Percentiles rank a stretch among this genome's conserved stretches.
Conservation (phyloP, 1,140 invertebrate species). For the Rhynchophorus ferrugineus region DNA sequence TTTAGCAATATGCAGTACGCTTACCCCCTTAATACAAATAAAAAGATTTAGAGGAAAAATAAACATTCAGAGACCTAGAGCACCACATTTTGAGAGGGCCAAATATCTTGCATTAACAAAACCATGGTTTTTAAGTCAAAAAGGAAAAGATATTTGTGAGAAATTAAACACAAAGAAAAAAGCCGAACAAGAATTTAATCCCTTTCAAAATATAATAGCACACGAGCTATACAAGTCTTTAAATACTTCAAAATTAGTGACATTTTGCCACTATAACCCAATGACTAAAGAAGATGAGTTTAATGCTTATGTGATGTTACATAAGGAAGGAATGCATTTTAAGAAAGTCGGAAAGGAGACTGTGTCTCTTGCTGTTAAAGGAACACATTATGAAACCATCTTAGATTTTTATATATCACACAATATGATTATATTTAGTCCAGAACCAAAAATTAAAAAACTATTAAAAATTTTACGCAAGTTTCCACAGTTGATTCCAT, state of each 20-base stretch:
- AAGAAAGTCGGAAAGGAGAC: conserved; percentile 55
- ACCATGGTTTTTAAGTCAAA: conserved; percentile 48
- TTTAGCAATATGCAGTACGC: conserved; percentile 23
- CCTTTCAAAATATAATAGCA: conserved; percentile 61
- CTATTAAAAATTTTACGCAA: conserved; percentile 55
- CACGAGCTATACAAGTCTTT: conserved; percentile 61
- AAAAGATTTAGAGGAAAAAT: conserved; percentile 63
- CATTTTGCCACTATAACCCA: conserved; percentile 61
- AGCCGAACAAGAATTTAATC: conserved; percentile 45
- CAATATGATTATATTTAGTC: conserved; percentile 55
- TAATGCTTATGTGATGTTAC: conserved; percentile 50
- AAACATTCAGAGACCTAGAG: conserved; percentile 62
- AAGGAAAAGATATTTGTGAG: conserved; percentile 7
- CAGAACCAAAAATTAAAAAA: conserved; percentile 47
- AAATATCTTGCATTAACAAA: conserved; percentile 53
- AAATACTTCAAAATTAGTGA: conserved; percentile 59
- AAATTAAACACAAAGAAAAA: conserved; percentile 12
- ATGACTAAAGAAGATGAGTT: conserved; percentile 52
- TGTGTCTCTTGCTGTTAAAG: conserved; percentile 50
- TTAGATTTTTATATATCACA: conserved; percentile 50
- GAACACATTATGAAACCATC: conserved; percentile 53
- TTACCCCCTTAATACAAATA: conserved; percentile 40
- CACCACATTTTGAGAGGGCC: conserved; percentile 56
- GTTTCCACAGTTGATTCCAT: conserved; percentile 52
- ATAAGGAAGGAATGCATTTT: conserved; percentile 56